Conservation (phyloP, 2,888 invertebrate species). For the Tridacna crocea region DNA sequence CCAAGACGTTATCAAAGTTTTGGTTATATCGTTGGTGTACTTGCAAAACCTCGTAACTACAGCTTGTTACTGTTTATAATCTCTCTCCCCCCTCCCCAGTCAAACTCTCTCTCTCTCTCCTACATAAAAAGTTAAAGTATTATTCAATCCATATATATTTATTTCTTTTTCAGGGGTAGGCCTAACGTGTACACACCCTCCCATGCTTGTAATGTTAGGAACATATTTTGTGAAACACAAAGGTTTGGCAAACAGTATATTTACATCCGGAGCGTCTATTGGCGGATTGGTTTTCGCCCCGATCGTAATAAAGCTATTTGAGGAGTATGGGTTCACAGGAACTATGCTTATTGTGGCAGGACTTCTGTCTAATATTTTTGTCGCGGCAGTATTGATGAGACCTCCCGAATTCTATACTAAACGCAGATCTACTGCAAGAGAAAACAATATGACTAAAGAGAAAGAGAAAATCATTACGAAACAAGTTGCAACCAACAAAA, state of each 20-base stretch:
- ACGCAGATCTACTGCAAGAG: neutral
- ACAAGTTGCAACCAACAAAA: no score
- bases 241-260: constrained; percentile 39
- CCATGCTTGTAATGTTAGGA: constrained; percentile 19
- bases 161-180: constrained; percentile 29
- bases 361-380: constrained; percentile 27
- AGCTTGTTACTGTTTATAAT: no score
- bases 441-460: no score
- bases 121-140: no score
- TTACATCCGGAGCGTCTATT: constrained; percentile 34
- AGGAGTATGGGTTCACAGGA: constrained; percentile 40
- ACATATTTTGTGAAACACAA: constrained; percentile 34
- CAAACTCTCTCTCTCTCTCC: no score
- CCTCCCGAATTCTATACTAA: constrained; percentile 31
- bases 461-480: neutral
- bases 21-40: no score
- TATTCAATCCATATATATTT: neutral
- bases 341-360: constrained; percentile 40
- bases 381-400: constrained; percentile 29
- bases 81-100: no score
- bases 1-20: no score
- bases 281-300: constrained; percentile 46
- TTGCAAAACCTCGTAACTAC: no score
- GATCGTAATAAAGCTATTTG: constrained; percentile 33
- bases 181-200: constrained; percentile 24